Evolutionary conservation across 2,888 invertebrate genomes (phyloP), one percentile per base, ranked within the genome.

Genomic region (Cheiracanthium punctorium): DNA sequence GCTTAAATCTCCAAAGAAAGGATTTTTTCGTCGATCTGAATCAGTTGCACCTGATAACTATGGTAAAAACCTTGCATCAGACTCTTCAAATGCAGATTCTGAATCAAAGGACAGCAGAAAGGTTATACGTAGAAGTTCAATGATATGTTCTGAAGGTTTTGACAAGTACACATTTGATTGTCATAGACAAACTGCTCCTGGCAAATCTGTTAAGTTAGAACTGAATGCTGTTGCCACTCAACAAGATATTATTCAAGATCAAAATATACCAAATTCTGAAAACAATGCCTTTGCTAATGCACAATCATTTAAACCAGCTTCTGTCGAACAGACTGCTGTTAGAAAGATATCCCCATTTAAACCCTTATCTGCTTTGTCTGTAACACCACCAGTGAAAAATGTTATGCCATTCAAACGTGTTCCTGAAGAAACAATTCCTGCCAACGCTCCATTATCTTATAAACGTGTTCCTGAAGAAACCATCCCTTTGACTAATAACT

Each of bases 131-230:
- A 71, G 88, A 20, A 88, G 88, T 76, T 88, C 88, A 43, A 76
- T 88, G 81, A 88, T 88, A 24, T 86, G 88, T 33, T 88, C 88
- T 64, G 82, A 85, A 77, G 85, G 82, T n/a, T 77, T 77, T 70
- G 89, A 89, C 74, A 89, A 89, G 48, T 89, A 88, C 43, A 88
- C 88, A 24, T 89, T 73, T 87, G 89, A 89, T 75, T 88, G 89
- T 58, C 88, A 88, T 73, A 73, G 65, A 70, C 33, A 71, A 20
- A 79, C 80, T 30, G 52, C 86, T 64, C 81, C 88, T 43, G n/a
- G 43, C n/a, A 72, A 80, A 43, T 77, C 87, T 37, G 24, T 24
- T 7, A 24, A 24, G 24, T 17, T 58, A 24, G 24, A 58, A 7
- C 17, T 58, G 24, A 24, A 58, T 24, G 24, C 20, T 58, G 12